phyloP scores from a whole-genome alignment of 2,888 invertebrate species.

The Atethmia centrago region DNA sequence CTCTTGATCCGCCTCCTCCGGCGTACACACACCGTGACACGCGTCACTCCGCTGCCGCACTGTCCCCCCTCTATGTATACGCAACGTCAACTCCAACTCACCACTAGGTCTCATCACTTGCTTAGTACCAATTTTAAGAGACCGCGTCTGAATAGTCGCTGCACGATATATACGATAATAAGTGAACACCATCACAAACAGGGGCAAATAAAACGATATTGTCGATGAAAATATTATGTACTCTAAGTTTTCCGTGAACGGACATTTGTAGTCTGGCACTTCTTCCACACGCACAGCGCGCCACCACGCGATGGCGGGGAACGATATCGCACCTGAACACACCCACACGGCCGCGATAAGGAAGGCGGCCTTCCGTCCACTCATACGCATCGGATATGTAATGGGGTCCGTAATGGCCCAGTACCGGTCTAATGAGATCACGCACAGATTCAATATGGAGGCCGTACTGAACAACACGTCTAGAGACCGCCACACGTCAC shows the following conservation, averaged over 20 bases:
- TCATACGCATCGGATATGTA: conserved; percentile 98
- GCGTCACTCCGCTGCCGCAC: conserved; percentile 91
- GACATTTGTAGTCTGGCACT: conserved; percentile 96
- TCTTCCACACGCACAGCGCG: conserved; percentile 95
- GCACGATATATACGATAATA: conserved; percentile 99
- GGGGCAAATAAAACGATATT: conserved; percentile 99
- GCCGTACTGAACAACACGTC: conserved; percentile 99
- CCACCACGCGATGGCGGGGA: conserved; percentile 99
- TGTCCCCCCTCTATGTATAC: conserved; percentile 98
- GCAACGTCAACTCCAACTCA: conserved; percentile 96
- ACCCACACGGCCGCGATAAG: conserved; percentile 99
- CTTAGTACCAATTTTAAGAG: conserved; percentile 97
- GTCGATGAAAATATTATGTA: conserved; percentile 99
- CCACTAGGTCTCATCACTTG: conserved; percentile 96
- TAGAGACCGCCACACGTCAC: conserved; percentile 99
- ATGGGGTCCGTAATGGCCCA: conserved; percentile 99
- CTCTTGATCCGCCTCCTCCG: conserved; percentile 93
- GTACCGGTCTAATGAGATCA: conserved; percentile 98
- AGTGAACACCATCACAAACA: conserved; percentile 99
- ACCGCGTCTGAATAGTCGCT: conserved; percentile 97
- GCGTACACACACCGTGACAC: conserved; percentile 91
- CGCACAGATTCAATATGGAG: conserved; percentile 98
- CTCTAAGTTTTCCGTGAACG: conserved; percentile 98
- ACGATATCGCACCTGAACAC: conserved; percentile 98
- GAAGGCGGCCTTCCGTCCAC: conserved; percentile 95